phyloP scores from a whole-genome alignment of 2,888 invertebrate species.

The Mimas tiliae region DNA sequence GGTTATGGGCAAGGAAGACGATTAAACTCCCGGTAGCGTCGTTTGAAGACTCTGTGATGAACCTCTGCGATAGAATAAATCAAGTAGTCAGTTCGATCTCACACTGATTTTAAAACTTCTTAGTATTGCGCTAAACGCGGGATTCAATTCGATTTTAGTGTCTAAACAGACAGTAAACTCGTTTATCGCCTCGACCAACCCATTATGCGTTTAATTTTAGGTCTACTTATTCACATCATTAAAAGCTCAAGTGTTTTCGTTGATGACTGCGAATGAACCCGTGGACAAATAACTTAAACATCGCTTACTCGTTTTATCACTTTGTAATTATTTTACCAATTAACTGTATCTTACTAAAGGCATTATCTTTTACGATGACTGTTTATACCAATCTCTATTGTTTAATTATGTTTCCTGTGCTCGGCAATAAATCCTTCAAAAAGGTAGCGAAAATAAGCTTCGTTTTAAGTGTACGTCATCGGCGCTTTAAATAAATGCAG shows the following conservation, averaged over 20 bases:
- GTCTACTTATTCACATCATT: slow-evolving; percentile 38
- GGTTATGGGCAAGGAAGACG: not conserved
- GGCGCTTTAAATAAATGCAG: slow-evolving; percentile 72
- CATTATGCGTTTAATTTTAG: slow-evolving; percentile 37
- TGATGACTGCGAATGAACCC: slow-evolving; percentile 29
- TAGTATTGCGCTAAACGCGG: slow-evolving; percentile 59
- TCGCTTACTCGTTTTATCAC: slow-evolving; percentile 27
- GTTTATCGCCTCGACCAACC: slow-evolving; percentile 52
- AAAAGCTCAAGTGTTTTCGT: slow-evolving; percentile 30
- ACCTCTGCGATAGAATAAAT: slow-evolving; percentile 41
- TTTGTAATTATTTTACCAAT: slow-evolving; percentile 36
- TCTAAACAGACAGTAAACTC: slow-evolving; percentile 52
- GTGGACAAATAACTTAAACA: slow-evolving; percentile 30
- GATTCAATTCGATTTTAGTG: slow-evolving; percentile 68
- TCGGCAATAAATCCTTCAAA: slow-evolving; percentile 61
- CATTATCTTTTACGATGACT: slow-evolving; percentile 27
- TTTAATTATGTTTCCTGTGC: slow-evolving; percentile 41
- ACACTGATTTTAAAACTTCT: slow-evolving; percentile 45
- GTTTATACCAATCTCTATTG: slow-evolving; percentile 33
- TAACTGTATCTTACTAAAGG: slow-evolving; percentile 33
- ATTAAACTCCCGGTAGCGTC: not conserved
- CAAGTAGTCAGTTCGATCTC: slow-evolving; percentile 51
- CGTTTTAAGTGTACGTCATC: slow-evolving; percentile 71
- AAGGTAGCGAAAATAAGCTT: slow-evolving; percentile 73
- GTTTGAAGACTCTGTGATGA: slow-evolving; percentile 15